Percentiles rank a stretch among this genome's conserved stretches.
Evolutionary conservation across 2,888 invertebrate species (phyloP).

Genomic region (Hedychridium roseum): DNA sequence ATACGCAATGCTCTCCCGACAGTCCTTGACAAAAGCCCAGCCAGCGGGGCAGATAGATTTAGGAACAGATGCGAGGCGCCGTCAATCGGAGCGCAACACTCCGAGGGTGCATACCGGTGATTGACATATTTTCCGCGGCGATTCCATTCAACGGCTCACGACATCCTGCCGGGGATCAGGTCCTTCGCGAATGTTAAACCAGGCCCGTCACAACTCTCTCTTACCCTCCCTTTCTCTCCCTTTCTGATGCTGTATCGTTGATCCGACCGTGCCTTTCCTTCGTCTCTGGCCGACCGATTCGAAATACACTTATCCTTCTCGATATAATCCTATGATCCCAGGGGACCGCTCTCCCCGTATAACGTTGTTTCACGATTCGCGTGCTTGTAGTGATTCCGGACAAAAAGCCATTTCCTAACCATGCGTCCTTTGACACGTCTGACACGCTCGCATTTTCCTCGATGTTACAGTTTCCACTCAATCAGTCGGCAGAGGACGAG

Average conservation of each 20-base stretch:
- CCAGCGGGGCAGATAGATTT: slow-evolving; percentile 33
- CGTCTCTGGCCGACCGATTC: slow-evolving; percentile 24
- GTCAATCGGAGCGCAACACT: slow-evolving; percentile 46
- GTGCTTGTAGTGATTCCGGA: too few species aligned
- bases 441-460: too few species aligned
- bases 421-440: too few species aligned
- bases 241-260: slow-evolving; percentile 5
- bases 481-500: too few species aligned
- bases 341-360: slow-evolving; percentile 20
- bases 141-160: slow-evolving; percentile 20
- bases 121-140: slow-evolving; percentile 60
- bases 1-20: too few species aligned
- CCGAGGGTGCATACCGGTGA: slow-evolving; percentile 44
- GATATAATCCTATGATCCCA: slow-evolving; percentile 31
- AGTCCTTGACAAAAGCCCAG: slow-evolving; percentile 42
- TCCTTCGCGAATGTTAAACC: slow-evolving; percentile 14
- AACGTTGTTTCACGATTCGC: slow-evolving; percentile 27
- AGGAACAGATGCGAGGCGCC: slow-evolving; percentile 50
- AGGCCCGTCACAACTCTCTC: slow-evolving; percentile 8
- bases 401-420: too few species aligned
- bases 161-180: slow-evolving; percentile 7
- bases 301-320: slow-evolving; percentile 14
- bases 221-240: slow-evolving; percentile 4
- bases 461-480: too few species aligned
- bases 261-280: slow-evolving; percentile 6